A percentile compares a stretch with the other conserved stretches of the same genome.
Evolutionary conservation across 2,113 vertebrate species (phyloP).

Genomic region (Python bivittatus): DNA sequence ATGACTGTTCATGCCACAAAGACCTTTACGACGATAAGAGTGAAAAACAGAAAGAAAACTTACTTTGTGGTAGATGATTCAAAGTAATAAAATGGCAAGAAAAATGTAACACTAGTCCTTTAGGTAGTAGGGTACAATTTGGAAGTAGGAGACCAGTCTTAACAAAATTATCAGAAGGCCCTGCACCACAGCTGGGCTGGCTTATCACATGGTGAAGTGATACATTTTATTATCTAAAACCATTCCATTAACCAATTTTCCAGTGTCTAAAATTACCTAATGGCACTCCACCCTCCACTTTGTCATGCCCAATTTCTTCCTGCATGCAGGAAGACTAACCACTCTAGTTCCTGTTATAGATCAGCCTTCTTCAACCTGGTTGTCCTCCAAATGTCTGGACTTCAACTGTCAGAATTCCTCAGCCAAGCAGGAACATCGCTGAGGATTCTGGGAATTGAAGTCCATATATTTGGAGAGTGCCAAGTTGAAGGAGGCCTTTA

Average conservation of each 20-base stretch:
- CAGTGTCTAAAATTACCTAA: background rate
- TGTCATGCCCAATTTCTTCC: background rate
- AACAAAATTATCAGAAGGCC: background rate
- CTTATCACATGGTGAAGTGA: background rate
- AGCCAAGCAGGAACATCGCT: background rate
- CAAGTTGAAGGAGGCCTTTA: background rate
- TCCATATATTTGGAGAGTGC: background rate
- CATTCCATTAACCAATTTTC: background rate
- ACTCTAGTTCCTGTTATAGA: background rate
- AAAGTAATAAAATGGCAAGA: background rate
- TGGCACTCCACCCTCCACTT: background rate
- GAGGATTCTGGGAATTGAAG: background rate
- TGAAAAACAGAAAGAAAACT: background rate
- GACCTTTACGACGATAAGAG: background rate
- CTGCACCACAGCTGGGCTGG: background rate
- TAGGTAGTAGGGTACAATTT: background rate
- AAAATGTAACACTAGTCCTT: background rate
- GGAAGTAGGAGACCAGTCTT: background rate
- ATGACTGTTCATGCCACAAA: background rate
- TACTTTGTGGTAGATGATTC: background rate
- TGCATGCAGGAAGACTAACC: background rate
- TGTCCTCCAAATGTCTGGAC: background rate
- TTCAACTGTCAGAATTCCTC: background rate
- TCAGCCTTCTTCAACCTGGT: background rate
- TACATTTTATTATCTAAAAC: background rate